Conservation (phyloP, 2,888 invertebrate genomes). For the Bembecia ichneumoniformis region DNA sequence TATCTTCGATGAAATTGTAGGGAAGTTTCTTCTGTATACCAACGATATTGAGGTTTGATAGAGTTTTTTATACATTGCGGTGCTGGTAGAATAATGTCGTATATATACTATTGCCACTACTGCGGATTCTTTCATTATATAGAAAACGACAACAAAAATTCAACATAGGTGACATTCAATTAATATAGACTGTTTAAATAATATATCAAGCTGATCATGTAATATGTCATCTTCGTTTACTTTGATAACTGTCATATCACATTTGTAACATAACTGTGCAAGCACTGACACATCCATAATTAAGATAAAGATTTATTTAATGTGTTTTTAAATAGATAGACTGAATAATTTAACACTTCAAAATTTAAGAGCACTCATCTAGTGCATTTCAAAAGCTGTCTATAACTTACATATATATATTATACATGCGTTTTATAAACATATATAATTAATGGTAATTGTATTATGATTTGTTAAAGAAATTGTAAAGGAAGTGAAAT, state of each 20-base stretch:
- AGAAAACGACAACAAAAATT: no score
- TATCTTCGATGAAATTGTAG: conserved; percentile 8
- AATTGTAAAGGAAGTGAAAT: no score
- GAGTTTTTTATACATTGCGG: conserved; percentile 38
- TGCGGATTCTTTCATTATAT: not conserved
- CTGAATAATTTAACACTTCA: not conserved
- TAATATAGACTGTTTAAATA: no score
- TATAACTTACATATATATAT: no score
- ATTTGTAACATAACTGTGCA: not conserved
- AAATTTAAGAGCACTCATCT: not conserved
- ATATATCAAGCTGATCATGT: no score
- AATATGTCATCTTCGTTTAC: no score
- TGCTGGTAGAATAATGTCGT: conserved; percentile 44
- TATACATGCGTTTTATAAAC: no score
- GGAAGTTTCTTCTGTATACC: conserved; percentile 4
- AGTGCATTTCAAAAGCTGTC: no score
- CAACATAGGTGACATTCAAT: no score
- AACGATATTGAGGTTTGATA: conserved; percentile 8
- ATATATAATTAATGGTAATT: no score
- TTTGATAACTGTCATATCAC: not conserved
- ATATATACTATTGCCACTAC: not conserved
- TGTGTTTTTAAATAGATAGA: not conserved
- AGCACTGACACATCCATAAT: not conserved
- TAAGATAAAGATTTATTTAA: not conserved
- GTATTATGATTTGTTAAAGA: no score